Evolutionary conservation across 2,888 invertebrate genomes (phyloP), one percentile per base, ranked within the genome.

Genomic region (Brenthis ino): DNA sequence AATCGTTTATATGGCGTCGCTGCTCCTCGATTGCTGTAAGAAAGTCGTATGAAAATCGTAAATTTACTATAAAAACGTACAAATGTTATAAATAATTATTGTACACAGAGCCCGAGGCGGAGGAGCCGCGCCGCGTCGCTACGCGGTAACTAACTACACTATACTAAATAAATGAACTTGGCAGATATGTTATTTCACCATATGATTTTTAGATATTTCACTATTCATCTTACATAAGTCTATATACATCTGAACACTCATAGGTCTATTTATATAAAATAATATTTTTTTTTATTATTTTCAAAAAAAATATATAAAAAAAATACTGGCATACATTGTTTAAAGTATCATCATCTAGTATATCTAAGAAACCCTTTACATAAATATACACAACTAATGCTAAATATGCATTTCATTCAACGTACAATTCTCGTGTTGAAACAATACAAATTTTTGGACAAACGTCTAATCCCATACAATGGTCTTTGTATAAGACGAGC

Each of bases 81-180:
- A 57, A 57, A 57, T 57, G 37, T 57, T 57, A 37, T 16, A 37
- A 56, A 57, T 37, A 57, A 37, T 50, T 50, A 65, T 50, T 14
- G 56, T 48, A 50, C 50, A 57, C 16, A n/a, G 11, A 50, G 24
- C 16, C n/a, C n/a, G 51, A 4, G 4, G 28, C 57, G 20, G n/a
- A 53, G 64, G 54, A 64, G 60, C 65, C 54, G 63, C 48, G 33
- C 11, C 56, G 8, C 54, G 6, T 5, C 28, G 28, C 58, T 70
- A 56, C 50, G 56, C 64, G 51, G 75, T 74, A 81, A 85, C 86
- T 84, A 85, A 85, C 86, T 86, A 86, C 79, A 67, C 74, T 80
- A 83, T 72, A 66, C 79, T 80, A 81, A 83, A 82, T 74, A 67
- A 83, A 83, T 84, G 78, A 79, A 80, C 74, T 83, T 84, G 84